phyloP scores from a whole-genome alignment of 2,888 invertebrate genomes.

The Polydrusus pterygomalis region DNA sequence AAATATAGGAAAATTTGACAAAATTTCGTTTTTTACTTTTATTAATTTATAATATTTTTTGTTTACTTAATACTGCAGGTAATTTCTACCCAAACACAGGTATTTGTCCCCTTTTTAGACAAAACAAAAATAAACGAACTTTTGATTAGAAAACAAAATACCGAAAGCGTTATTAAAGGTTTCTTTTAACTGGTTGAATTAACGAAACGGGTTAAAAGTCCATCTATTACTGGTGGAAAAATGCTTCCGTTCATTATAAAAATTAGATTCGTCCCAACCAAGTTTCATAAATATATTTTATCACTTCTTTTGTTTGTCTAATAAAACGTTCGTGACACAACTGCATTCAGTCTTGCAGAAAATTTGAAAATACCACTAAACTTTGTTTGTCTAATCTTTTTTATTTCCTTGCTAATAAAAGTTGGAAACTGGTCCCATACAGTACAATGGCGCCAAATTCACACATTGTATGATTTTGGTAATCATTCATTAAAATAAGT shows the following conservation, averaged over 20 bases:
- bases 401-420: conserved; percentile 43
- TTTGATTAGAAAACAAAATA: too few relatives aligned
- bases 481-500: neutral
- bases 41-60: too few relatives aligned
- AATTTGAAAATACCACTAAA: conserved; percentile 31
- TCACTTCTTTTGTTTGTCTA: conserved; percentile 8
- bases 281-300: conserved; percentile 4
- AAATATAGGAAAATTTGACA: too few relatives aligned
- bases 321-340: conserved; percentile 8
- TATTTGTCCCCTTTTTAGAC: too few relatives aligned
- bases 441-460: conserved; percentile 33
- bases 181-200: too few relatives aligned
- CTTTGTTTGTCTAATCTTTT: conserved; percentile 43
- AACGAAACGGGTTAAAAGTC: too few relatives aligned
- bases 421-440: conserved; percentile 28
- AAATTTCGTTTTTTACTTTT: too few relatives aligned
- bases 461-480: conserved; percentile 28
- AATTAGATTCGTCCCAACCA: neutral
- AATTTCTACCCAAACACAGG: too few relatives aligned
- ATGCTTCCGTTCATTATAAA: neutral
- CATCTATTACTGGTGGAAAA: neutral
- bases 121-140: too few relatives aligned
- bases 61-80: too few relatives aligned
- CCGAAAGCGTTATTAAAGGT: too few relatives aligned
- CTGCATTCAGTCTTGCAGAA: conserved; percentile 20